Base-by-base conservation (phyloP, 1,140 invertebrate species). In the Euschistus heros region DNA sequence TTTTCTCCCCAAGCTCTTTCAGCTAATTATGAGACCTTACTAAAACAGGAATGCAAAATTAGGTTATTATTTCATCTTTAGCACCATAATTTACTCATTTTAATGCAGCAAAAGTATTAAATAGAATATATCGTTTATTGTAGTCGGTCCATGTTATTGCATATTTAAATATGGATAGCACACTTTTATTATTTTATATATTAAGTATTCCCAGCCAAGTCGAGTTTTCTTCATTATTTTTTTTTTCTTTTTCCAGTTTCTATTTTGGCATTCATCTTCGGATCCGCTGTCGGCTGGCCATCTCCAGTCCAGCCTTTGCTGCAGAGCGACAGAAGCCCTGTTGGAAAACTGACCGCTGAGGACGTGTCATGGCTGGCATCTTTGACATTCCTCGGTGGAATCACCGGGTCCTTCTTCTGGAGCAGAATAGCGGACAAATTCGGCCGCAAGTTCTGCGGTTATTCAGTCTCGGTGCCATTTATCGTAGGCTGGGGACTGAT, bases 401-500 rank as follows among this genome's bases (percentile, higher is more conserved):
- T 91, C 37, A 68, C 84, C 2, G 82, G 84, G 7, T 89, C 89
- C 0, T 72, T 92, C 0, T 81, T 88, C 0, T 82, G 85, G 0
- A 84, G 82, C 18, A 79, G 78, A 44, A 72, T 86, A 5, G 85
- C 90, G 0, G 87, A 94, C 72, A 82, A 79, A 67, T 74, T 87
- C 33, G 92, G 93, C 2, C 76, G 92, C 20, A 88, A 88, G 69
- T 78, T 79, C 18, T 82, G 86, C 0, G 83, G 94, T 17, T 75
- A 91, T n/a, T 67, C 82, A 0, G 79, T 89, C 24, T 77, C 85
- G 0, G 62, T 85, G 1, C 86, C 89, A 0, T 94, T 89, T 70
- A 72, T 90, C 5, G 30, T 87, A 15, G 90, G 88, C 65, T 94
- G 88, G 88, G 20, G 82, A 6, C 71, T 87, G 0, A 87, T 91